phyloP scores from a whole-genome alignment of 2,797 vertebrate species.

The Hydrocynus forskahlii region DNA sequence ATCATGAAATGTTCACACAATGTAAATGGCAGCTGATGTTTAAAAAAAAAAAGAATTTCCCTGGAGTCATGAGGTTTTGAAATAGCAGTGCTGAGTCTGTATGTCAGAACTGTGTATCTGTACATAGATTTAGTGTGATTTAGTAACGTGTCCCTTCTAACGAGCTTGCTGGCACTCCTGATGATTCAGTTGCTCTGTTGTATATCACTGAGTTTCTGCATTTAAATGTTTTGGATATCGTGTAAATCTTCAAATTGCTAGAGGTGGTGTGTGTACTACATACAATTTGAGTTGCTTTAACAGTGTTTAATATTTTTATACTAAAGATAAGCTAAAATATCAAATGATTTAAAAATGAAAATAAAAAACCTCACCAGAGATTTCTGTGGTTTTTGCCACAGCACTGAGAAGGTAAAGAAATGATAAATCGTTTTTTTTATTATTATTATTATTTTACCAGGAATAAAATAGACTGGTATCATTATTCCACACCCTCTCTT shows the following conservation, averaged over 20 bases:
- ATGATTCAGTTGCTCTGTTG: conserved; percentile 43
- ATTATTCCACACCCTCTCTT: background rate
- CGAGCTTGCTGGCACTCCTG: conserved; percentile 53
- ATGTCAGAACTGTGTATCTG: conserved; percentile 8
- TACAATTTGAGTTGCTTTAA: conserved; percentile 61
- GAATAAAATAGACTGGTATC: background rate
- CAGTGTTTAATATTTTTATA: conserved; percentile 77
- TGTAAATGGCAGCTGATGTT: background rate
- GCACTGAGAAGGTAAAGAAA: background rate
- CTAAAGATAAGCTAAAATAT: conserved; percentile 63
- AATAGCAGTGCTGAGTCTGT: background rate
- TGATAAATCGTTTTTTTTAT: too few relatives aligned
- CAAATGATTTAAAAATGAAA: background rate
- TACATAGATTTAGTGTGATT: conserved; percentile 7
- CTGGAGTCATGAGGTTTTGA: background rate
- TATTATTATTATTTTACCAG: background rate
- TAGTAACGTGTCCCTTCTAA: background rate
- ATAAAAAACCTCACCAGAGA: background rate
- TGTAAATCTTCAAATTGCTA: background rate
- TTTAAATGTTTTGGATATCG: background rate
- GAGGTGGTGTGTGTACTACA: conserved; percentile 44
- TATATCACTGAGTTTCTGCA: background rate
- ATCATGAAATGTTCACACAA: conserved; percentile 2
- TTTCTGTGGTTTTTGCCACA: background rate
- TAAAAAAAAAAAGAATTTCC: background rate